These are phyloP conservation scores for Chromis chromis DNA, from an alignment of 2,797 vertebrate genomes.

Conservation along the genomic window DNA sequence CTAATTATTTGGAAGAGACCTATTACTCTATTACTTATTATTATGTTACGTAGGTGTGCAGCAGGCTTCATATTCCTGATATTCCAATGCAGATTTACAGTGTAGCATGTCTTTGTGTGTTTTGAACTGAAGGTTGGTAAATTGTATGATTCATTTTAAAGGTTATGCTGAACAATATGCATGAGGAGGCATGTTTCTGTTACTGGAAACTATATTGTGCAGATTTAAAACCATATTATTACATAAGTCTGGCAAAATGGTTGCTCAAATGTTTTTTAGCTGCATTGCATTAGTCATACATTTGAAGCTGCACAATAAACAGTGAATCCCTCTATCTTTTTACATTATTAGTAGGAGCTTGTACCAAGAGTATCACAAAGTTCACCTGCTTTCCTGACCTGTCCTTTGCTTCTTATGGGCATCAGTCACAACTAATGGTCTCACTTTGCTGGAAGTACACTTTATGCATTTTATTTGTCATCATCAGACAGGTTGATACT, in stretches of 20 bases:
- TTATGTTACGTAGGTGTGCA: no score
- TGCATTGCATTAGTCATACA: neutral
- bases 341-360: neutral
- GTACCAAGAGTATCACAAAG: no score
- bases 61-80: neutral
- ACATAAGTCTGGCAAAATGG: neutral
- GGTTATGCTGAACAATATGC: neutral
- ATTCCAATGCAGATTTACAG: neutral
- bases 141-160: neutral
- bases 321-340: neutral
- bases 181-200: conserved; percentile 1
- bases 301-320: neutral
- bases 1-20: neutral
- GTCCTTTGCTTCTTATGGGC: neutral
- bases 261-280: neutral
- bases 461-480: neutral
- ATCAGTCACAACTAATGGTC: neutral
- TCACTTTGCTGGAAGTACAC: neutral
- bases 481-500: neutral
- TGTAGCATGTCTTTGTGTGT: conserved; percentile 13
- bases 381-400: neutral
- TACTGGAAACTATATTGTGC: neutral
- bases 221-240: neutral
- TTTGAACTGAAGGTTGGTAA: neutral
- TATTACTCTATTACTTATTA: no score